Base-by-base conservation (phyloP, 2,113 vertebrate genomes). In the Pristiophorus japonicus region DNA sequence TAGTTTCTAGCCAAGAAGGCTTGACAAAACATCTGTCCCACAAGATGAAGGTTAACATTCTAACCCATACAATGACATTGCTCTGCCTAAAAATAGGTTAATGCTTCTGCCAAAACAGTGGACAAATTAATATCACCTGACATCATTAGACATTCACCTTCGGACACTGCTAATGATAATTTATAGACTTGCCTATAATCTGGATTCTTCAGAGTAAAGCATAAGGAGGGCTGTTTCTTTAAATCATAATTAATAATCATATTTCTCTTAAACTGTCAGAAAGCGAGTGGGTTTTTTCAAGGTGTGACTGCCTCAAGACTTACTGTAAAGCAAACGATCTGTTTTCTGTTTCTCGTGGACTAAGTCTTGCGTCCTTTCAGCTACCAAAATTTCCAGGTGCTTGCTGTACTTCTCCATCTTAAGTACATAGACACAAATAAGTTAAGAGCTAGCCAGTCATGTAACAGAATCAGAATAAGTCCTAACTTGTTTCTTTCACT, bases 321-420 rank as follows among this genome's bases (percentile, higher is more conserved):
- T 98, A 98, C 98, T 99, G 95, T 98, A 98, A 0, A 99, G 97
- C 81, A 98, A 97, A 38, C 96, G 95, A 96, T 98, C 97, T 0
- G 98, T 98, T 96, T 98, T 98, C 97, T 98, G 98, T 95, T 99
- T 99, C 97, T 98, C 98, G 20, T 98, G 97, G 97, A 97, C 98
- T 97, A 98, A 97, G 96, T 98, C 98, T 95, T 98, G 98, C 0
- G 98, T 99, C 51, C 98, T 97, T 96, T 99, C 98, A 63, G 98
- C 97, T 93, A 98, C 98, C 95, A 99, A 34, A 38, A 97, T 97
- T 97, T 99, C 98, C 97, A 99, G 97, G 95, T 99, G 98, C 97
- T 98, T 98, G 85, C 98, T 98, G 93, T 99, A 98, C 96, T 98
- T 99, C 97, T 99, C 98, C 98, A 98, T 98, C 98, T 98, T 51